Base-by-base conservation (phyloP, 2,888 invertebrate genomes). In the Drosophila borborema region DNA sequence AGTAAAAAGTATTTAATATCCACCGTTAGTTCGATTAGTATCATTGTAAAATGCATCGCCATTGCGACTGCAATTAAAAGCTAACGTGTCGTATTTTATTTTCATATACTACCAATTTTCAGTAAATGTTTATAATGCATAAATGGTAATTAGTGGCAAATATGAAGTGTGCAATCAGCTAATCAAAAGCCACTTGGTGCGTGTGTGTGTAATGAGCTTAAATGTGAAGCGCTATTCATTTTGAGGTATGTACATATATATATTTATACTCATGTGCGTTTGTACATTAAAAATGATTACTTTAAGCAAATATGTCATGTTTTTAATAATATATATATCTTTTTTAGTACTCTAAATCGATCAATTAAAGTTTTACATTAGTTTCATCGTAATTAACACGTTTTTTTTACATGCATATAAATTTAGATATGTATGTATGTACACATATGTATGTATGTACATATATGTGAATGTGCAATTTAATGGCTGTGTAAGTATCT, bases 141-240 rank as follows among this genome's bases (percentile, higher is more conserved):
- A 28, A 45, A 9, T 54, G 38, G 3, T 23, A 54, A 54, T 54
- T 54, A 38, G 38, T 54, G 38, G 38, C 38, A 36, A 54, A 38
- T 38, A n/a, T 54, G 23, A 54, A 38, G 23, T 49, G 51, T 36
- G 67, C 38, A 70, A 64, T 70, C 64, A 70, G 64, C 63, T 64
- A 60, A 56, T 61, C 23, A 60, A 51, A 34, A 8, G 6, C 28
- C 18, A 56, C 38, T 40, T 51, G 43, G 45, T 23, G 31, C 12
- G 6, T 36, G 45, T 45, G 20, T 16, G 38, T 40, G 5, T 10
- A 56, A 43, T 45, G 20, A 7, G 9, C 16, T 54, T 10, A 16
- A 9, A 38, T 38, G 38, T 38, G 38, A 14, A 38, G 5, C 16
- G 23, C 10, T 5, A 23, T 23, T 53, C 53, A 23, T n/a, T 38